A percentile compares a stretch with the other conserved stretches of the same genome.
Evolutionary conservation across 2,888 invertebrate species (phyloP).

Genomic region (Eledona agricola): DNA sequence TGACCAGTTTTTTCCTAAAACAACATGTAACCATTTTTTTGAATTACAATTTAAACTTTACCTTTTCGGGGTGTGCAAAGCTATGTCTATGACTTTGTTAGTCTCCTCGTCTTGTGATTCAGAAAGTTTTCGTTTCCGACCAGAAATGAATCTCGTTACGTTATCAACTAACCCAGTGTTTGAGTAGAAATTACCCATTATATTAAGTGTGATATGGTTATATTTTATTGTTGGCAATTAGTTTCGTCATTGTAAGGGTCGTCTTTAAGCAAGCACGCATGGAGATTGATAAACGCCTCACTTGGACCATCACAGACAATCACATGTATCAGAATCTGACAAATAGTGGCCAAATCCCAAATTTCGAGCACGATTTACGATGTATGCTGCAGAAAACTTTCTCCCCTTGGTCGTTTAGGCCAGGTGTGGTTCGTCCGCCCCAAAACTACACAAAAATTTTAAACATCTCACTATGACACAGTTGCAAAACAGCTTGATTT

Average conservation of each 20-base stretch:
- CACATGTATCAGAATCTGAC: too few species aligned
- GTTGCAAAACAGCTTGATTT: too few species aligned
- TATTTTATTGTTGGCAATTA: too few species aligned
- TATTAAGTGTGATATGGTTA: conserved; percentile 11
- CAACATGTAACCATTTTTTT: conserved; percentile 35
- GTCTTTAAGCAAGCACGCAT: too few species aligned
- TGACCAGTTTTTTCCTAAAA: conserved; percentile 71
- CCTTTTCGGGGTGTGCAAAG: conserved; percentile 72
- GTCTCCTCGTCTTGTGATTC: conserved; percentile 65
- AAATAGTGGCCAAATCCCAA: too few species aligned
- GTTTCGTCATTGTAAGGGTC: background rate
- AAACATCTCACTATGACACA: background rate
- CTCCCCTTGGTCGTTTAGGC: conserved; percentile 28
- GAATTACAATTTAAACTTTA: conserved; percentile 47
- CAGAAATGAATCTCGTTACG: conserved; percentile 62
- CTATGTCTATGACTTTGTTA: conserved; percentile 66
- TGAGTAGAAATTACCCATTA: conserved; percentile 64
- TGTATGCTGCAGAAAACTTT: conserved; percentile 31
- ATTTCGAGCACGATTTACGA: too few species aligned
- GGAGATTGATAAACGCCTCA: too few species aligned
- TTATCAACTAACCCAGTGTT: conserved; percentile 60
- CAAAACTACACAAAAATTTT: background rate
- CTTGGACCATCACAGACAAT: too few species aligned
- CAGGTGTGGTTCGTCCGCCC: conserved; percentile 30
- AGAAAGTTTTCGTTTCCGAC: conserved; percentile 67